Conservation (phyloP, 2,797 vertebrate species). For the Neosilurus mollespiculum region DNA sequence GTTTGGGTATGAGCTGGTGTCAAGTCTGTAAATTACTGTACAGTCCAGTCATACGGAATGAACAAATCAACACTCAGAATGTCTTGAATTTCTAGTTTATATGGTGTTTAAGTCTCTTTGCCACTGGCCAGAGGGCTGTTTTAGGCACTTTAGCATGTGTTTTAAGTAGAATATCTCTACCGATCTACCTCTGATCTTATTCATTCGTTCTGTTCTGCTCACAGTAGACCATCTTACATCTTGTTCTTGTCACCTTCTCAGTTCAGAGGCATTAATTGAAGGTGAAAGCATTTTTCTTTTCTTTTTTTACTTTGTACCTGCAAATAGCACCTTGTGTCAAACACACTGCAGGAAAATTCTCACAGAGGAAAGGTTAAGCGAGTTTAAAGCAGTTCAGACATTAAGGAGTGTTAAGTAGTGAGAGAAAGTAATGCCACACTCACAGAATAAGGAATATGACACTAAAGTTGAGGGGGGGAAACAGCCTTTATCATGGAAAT, state of each 20-base stretch:
- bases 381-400: background rate
- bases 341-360: background rate
- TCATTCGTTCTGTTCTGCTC: conserved; percentile 21
- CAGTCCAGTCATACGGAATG: conserved; percentile 40
- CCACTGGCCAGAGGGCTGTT: conserved; percentile 60
- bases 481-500: background rate
- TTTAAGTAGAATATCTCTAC: too few species aligned
- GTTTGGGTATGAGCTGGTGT: conserved; percentile 21
- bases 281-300: background rate
- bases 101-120: conserved; percentile 52
- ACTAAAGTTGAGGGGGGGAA: too few species aligned
- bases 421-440: background rate
- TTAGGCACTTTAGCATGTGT: conserved; percentile 35
- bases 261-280: conserved; percentile 9
- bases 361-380: background rate
- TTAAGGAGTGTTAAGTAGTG: background rate
- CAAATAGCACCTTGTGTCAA: background rate
- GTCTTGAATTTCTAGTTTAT: conserved; percentile 47
- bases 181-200: conserved; percentile 59
- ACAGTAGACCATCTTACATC: background rate
- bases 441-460: background rate
- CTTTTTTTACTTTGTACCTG: background rate
- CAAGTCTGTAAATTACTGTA: conserved; percentile 18
- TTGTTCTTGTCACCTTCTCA: background rate
- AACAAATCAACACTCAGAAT: conserved; percentile 30